These are phyloP conservation scores for Epirrita christyi DNA, from an alignment of 2,888 invertebrate genomes.

Conservation along the genomic window DNA sequence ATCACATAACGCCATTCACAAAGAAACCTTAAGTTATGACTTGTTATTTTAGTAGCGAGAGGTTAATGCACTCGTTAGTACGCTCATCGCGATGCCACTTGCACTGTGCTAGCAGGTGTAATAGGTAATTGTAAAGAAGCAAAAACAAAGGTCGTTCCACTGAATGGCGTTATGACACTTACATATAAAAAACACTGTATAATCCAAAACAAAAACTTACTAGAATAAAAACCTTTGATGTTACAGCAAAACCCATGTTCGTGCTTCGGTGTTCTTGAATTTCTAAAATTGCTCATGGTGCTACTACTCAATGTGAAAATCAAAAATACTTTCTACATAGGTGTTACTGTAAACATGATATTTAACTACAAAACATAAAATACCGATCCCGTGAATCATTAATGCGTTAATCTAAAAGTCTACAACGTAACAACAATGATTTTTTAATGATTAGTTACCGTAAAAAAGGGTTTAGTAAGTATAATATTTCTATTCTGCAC, in stretches of 20 bases:
- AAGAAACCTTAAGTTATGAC: constrained; percentile 34
- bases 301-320: not conserved
- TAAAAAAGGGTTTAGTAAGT: no score
- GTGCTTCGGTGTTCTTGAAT: not conserved
- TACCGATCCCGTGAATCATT: constrained; percentile 58
- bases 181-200: constrained; percentile 41
- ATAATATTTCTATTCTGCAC: no score
- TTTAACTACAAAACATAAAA: constrained; percentile 38
- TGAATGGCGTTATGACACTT: constrained; percentile 54
- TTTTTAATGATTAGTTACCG: constrained; percentile 21
- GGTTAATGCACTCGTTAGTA: constrained; percentile 49
- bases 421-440: constrained; percentile 15
- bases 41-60: constrained; percentile 36
- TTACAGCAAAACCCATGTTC: constrained; percentile 31
- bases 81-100: constrained; percentile 46
- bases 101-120: constrained; percentile 41
- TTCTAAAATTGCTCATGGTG: not conserved
- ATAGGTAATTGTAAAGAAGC: constrained; percentile 38
- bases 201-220: constrained; percentile 31
- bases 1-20: constrained; percentile 57
- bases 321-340: constrained; percentile 27
- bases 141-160: constrained; percentile 46
- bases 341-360: constrained; percentile 35
- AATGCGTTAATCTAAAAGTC: constrained; percentile 34
- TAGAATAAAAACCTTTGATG: constrained; percentile 23